Base-by-base conservation (phyloP, 1,140 invertebrate species). In the Plectrocnemia conspersa region DNA sequence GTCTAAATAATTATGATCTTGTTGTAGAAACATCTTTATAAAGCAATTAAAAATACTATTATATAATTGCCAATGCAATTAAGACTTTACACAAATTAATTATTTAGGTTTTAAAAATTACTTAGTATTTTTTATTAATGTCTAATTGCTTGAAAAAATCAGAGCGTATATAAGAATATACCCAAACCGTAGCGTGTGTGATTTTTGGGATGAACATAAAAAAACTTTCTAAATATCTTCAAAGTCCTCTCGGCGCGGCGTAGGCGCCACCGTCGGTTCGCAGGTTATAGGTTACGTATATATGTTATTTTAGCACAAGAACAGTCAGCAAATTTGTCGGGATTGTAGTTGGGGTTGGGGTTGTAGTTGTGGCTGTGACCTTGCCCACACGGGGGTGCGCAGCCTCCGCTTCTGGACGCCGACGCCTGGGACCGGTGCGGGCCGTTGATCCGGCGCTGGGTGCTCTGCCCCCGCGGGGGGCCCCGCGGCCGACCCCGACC, bases 301-400 rank as follows among this genome's bases (percentile, higher is more conserved):
- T 13, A 47, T 15, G 27, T 47, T 25, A 23, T n/a, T n/a, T n/a
- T n/a, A n/a, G n/a, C n/a, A 25, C 19, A 25, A 47, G 13, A 24
- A 47, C 27, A 19, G 2, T 49, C 18, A 33, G 46, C 15, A 35
- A n/a, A n/a, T 15, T 16, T 15, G 22, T 22, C 7, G 15, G 38
- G 48, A n/a, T 36, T 13, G 40, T 9, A 40, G 35, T 13, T 11
- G 33, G 56, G 42, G 18, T n/a, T 38, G 47, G 46, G 38, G 49
- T 35, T 59, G 56, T 23, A 41, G 38, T 25, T 46, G 25, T 38
- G 53, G 55, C 45, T 33, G 27, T 52, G 81, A 84, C 76, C 83
- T 81, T 72, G 82, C 82, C 84, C 84, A 85, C 66, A 83, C 80
- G 65, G 83, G 83, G 69, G 82, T 84, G 72, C 82, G 80, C 69